phyloP scores from a whole-genome alignment of 2,113 vertebrate species.

The Lepus europaeus region DNA sequence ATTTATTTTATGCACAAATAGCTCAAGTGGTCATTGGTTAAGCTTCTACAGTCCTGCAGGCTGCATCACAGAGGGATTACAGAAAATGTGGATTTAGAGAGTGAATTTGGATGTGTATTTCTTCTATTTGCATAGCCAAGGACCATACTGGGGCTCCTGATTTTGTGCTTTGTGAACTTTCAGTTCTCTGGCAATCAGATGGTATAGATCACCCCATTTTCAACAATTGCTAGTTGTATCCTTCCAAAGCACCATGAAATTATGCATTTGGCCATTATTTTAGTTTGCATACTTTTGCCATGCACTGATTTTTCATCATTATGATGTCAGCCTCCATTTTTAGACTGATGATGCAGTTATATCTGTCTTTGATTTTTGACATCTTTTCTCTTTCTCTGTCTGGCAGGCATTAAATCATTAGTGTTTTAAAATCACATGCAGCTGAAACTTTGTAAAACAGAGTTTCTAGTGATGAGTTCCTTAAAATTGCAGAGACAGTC shows the following conservation, averaged over 20 bases:
- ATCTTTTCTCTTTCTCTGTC: conserved; percentile 69
- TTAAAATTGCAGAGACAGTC: conserved; percentile 68
- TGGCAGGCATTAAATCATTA: conserved; percentile 81
- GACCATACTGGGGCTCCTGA: not conserved
- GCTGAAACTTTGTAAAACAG: conserved; percentile 70
- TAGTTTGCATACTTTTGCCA: conserved; percentile 48
- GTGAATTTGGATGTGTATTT: not conserved
- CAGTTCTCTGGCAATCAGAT: conserved; percentile 42
- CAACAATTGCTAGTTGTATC: conserved; percentile 12
- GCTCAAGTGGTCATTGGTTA: conserved; percentile 20
- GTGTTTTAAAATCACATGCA: conserved; percentile 78
- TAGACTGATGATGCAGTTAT: conserved; percentile 70
- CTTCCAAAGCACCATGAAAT: conserved; percentile 34
- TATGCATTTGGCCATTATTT: conserved; percentile 66
- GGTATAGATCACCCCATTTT: not conserved
- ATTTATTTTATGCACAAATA: conserved; percentile 22
- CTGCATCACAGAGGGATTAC: not conserved
- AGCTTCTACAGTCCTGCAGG: not conserved
- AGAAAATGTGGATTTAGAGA: conserved; percentile 17
- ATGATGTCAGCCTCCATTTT: conserved; percentile 81
- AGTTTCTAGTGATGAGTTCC: conserved; percentile 65
- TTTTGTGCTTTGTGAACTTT: not conserved
- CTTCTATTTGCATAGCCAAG: conserved; percentile 50
- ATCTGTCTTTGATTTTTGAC: conserved; percentile 80
- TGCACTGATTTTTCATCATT: conserved; percentile 75